A percentile compares a stretch with the other conserved stretches of the same genome.
Evolutionary conservation across 2,797 vertebrate species (phyloP).

Genomic region (Phrynocephalus forsythii): DNA sequence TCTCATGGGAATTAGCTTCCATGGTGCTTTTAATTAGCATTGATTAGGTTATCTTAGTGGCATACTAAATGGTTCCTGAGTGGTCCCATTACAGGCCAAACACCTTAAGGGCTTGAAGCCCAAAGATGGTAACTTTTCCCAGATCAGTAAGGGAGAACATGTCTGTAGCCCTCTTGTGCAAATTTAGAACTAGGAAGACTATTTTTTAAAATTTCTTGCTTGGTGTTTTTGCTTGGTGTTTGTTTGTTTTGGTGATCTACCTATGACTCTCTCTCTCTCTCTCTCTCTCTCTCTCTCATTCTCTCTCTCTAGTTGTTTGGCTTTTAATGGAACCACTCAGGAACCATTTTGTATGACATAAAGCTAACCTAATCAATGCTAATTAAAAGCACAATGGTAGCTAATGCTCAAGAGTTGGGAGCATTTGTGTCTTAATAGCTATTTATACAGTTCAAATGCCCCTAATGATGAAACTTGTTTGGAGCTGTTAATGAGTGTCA

Average conservation of each 20-base stretch:
- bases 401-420: slow-evolving; percentile 33
- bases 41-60: slow-evolving; percentile 47
- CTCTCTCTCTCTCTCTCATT: slow-evolving; percentile 2
- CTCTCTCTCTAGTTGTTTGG: slow-evolving; percentile 12
- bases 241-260: background rate
- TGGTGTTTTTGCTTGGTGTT: background rate
- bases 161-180: background rate
- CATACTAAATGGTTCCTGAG: slow-evolving; percentile 28
- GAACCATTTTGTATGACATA: slow-evolving; percentile 24
- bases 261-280: background rate
- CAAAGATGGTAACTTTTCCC: no score
- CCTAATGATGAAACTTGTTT: slow-evolving; percentile 58
- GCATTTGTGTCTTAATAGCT: slow-evolving; percentile 55
- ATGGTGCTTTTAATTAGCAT: slow-evolving; percentile 56
- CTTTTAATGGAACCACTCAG: slow-evolving; percentile 50
- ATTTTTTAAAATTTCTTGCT: background rate
- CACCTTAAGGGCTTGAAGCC: no score
- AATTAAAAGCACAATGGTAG: slow-evolving; percentile 50
- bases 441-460: slow-evolving; percentile 56
- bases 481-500: slow-evolving; percentile 49
- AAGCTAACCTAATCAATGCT: slow-evolving; percentile 53
- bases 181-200: background rate
- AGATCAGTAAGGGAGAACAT: no score
- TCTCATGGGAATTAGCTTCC: slow-evolving; percentile 38
- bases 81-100: slow-evolving; percentile 49